Base-by-base conservation (phyloP, 2,888 invertebrate species). In the Pocota personata region DNA sequence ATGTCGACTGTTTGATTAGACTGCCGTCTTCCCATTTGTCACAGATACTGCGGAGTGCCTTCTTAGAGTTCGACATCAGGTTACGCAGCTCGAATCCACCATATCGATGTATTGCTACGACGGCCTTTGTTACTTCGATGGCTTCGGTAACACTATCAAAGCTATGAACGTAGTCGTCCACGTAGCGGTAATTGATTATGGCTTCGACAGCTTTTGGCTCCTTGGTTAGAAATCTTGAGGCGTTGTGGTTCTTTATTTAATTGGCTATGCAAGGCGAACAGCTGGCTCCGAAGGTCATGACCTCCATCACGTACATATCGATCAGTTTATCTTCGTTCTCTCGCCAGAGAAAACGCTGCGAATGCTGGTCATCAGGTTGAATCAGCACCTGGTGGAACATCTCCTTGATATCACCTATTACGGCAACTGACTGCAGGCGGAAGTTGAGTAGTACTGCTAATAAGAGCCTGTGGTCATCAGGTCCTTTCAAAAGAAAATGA, bases 391-490 rank as follows among this genome's bases (percentile, higher is more conserved):
- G 90, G 3, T 89, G 73, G 62, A 24, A 24, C 24, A 24, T 24
- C 24, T 24, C 24, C 24, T 24, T 24, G 24, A 24, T 24, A 4
- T 24, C 91, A 0, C 87, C 90, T 6, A 69, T 88, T 0, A 90
- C 73, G 0, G 90, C 90, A 0, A 89, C 62, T 0, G 58, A 30
- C 2, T 75, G 30, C 69, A 88, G 84, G 10, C 90, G 75, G 64
- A 90, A 91, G 32, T 89, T 88, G 71, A 90, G 87, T 2, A 90
- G 14, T 0, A 90, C 88, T 1, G 87, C 88, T 0, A 88, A 24
- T 4, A 91, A 55, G 0, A 89, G 83, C 14, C 88, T 87, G 24
- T 24, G 4, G 24, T 24, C 24, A 24, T 24, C 24, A 4, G 24
- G 24, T 24, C 24, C 24, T 24, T 24, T 24, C 24, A 24, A 24